Conservation (phyloP, 2,888 invertebrate species). For the Torymus texanus region DNA sequence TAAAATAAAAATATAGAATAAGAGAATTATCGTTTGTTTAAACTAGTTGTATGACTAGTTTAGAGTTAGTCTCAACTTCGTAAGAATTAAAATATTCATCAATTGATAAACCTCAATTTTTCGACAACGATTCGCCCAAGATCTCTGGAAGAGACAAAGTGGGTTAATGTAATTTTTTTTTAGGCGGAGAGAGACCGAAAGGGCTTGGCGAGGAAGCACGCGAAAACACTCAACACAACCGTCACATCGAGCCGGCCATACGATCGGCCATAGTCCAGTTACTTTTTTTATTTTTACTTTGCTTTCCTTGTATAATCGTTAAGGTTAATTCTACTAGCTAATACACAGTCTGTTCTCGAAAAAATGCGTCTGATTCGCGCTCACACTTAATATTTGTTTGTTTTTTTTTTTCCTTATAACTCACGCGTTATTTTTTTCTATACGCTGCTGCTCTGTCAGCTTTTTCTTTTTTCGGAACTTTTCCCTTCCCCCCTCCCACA, state of each 20-base stretch:
- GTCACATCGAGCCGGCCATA: constrained; percentile 73
- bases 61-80: no score
- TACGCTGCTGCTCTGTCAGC: constrained; percentile 33
- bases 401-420: no score
- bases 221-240: constrained; percentile 73
- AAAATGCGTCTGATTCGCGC: constrained; percentile 56
- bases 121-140: constrained; percentile 25
- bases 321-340: constrained; percentile 66
- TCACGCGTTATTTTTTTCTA: no score
- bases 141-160: constrained; percentile 41
- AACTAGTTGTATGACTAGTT: no score
- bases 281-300: constrained; percentile 50
- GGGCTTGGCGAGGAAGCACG: constrained; percentile 68
- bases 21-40: no score
- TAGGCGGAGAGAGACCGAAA: constrained; percentile 44
- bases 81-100: not conserved
- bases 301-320: constrained; percentile 48
- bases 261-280: constrained; percentile 71
- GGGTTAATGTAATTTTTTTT: constrained; percentile 14
- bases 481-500: constrained; percentile 55
- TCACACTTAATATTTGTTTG: constrained; percentile 46
- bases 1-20: no score
- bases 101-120: not conserved
- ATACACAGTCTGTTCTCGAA: constrained; percentile 71
- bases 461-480: constrained; percentile 52